Evolutionary conservation across 92 coral and sea anemone species (phyloP).

Genomic region (Bergia puertoricense): DNA sequence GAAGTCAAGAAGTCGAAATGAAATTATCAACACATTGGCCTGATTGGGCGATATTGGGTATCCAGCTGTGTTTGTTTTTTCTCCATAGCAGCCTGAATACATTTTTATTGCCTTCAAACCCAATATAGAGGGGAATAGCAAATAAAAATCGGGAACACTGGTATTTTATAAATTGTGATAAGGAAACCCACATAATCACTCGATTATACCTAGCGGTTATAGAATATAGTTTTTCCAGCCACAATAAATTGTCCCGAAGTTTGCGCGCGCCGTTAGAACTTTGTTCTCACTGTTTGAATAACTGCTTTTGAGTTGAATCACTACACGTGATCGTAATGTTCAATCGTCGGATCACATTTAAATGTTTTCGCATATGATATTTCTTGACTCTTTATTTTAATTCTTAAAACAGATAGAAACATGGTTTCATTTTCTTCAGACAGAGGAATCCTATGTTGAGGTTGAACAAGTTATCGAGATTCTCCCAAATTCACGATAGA

Average conservation of each 20-base stretch:
- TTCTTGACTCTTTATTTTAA: background rate
- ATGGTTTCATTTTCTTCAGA: too few species aligned
- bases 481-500: too few species aligned
- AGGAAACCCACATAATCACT: background rate
- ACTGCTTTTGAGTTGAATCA: background rate
- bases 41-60: background rate
- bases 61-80: conserved; percentile 28
- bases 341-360: too few species aligned
- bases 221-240: background rate
- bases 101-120: conserved; percentile 1
- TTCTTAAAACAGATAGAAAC: too few species aligned
- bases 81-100: conserved; percentile 16
- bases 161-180: background rate
- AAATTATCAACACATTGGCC: background rate
- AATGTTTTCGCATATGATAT: too few species aligned
- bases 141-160: background rate
- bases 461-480: too few species aligned
- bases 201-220: background rate
- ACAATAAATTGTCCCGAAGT: background rate
- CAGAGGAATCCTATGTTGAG: too few species aligned
- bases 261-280: background rate
- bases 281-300: background rate
- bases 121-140: background rate
- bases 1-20: background rate
- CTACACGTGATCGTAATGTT: background rate